Percentiles rank a stretch among this genome's conserved stretches.
Evolutionary conservation across 2,797 vertebrate species (phyloP).

Genomic region (Dicrostonyx torquatus): DNA sequence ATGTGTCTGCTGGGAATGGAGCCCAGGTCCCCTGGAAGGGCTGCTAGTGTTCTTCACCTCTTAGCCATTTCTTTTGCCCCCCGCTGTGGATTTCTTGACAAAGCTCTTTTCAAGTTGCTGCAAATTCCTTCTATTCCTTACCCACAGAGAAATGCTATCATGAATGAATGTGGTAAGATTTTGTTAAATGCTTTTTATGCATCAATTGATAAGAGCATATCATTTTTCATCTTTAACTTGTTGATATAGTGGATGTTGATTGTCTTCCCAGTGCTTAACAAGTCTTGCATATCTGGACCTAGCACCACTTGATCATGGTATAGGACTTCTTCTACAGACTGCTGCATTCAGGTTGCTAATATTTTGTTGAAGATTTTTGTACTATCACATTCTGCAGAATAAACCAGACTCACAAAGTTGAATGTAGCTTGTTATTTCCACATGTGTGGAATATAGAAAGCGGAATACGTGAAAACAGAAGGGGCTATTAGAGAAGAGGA

Average conservation of each 20-base stretch:
- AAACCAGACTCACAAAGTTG: background rate
- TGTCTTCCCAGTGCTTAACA: background rate
- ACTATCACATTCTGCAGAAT: background rate
- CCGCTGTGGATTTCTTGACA: background rate
- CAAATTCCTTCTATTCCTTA: background rate
- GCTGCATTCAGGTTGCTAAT: background rate
- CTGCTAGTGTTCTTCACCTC: background rate
- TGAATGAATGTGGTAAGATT: background rate
- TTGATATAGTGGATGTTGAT: background rate
- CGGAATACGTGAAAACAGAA: background rate
- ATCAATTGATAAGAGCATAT: background rate
- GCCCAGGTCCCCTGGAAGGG: background rate
- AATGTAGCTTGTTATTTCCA: background rate
- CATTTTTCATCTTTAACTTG: background rate
- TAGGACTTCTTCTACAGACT: background rate
- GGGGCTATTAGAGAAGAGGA: background rate
- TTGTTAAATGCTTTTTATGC: constrained; percentile 21
- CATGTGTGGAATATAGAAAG: background rate
- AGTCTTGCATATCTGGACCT: background rate
- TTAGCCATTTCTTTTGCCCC: background rate
- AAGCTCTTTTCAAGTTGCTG: background rate
- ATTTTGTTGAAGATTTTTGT: constrained; percentile 1
- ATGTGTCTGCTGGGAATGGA: background rate
- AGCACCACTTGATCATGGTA: background rate
- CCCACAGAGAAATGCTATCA: background rate